phyloP scores from a whole-genome alignment of 2,113 vertebrate species.

The Stigmatopora argus region DNA sequence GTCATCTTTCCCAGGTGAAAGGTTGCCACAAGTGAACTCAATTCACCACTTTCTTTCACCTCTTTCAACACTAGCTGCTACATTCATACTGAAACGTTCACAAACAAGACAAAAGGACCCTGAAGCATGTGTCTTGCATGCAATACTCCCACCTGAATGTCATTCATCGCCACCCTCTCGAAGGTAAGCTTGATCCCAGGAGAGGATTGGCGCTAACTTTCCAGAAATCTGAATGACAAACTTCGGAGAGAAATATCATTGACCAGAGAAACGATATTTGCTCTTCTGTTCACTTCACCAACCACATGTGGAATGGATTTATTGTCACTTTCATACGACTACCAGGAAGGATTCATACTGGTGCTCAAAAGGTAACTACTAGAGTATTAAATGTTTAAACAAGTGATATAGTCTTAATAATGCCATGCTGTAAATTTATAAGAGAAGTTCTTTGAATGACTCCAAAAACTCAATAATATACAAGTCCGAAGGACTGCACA shows the following conservation, averaged over 20 bases:
- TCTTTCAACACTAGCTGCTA: neutral
- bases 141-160: slow-evolving; percentile 11
- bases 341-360: neutral
- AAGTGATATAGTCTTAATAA: neutral
- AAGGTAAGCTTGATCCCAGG: slow-evolving; percentile 50
- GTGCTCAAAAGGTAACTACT: neutral
- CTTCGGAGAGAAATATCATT: neutral
- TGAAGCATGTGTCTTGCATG: neutral
- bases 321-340: neutral
- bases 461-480: neutral
- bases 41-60: slow-evolving; percentile 14
- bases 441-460: neutral
- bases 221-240: slow-evolving; percentile 10
- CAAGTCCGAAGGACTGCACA: neutral
- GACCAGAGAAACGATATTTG: slow-evolving; percentile 14
- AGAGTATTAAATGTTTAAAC: neutral
- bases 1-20: slow-evolving; percentile 23
- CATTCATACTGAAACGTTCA: neutral
- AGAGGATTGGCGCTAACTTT: slow-evolving; percentile 8
- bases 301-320: neutral
- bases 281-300: slow-evolving; percentile 8
- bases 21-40: slow-evolving; percentile 6
- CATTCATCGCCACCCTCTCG: slow-evolving; percentile 1
- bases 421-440: neutral
- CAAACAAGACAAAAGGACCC: neutral